A percentile compares a stretch with the other conserved stretches of the same genome.
phyloP scores from a whole-genome alignment of 2,113 vertebrate species.

The Chascanopsetta lugubris region DNA sequence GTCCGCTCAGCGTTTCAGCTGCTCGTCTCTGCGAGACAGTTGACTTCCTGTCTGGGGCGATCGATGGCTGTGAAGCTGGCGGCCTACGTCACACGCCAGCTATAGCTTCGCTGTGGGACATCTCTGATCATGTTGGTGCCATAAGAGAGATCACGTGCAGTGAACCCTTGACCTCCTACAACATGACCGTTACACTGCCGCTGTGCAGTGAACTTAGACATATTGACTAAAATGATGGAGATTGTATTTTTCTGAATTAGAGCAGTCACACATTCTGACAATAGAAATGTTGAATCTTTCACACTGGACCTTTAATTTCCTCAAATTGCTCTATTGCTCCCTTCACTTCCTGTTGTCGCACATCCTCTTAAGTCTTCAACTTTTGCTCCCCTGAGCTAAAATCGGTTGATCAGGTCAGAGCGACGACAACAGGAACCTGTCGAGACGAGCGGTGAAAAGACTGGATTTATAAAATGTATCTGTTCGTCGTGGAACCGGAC shows the following conservation, averaged over 20 bases:
- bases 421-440: slow-evolving; percentile 15
- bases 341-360: background rate
- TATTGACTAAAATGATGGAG: too few relatives aligned
- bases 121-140: background rate
- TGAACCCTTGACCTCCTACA: background rate
- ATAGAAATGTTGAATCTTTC: too few relatives aligned
- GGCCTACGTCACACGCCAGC: slow-evolving; percentile 8
- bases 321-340: too few relatives aligned
- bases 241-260: too few relatives aligned
- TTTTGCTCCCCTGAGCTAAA: slow-evolving; percentile 11
- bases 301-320: too few relatives aligned
- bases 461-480: slow-evolving; percentile 37
- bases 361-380: background rate
- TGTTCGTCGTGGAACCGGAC: slow-evolving; percentile 45
- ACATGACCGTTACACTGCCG: too few relatives aligned
- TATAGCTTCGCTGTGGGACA: background rate
- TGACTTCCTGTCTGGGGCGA: slow-evolving; percentile 33
- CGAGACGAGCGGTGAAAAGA: slow-evolving; percentile 33
- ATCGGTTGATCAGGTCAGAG: slow-evolving; percentile 13
- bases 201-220: too few relatives aligned
- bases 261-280: too few relatives aligned
- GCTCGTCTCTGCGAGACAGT: background rate
- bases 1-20: slow-evolving; percentile 11
- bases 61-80: slow-evolving; percentile 15
- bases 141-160: background rate